Conservation (phyloP, 2,888 invertebrate species). For the Branchipolynoe longqiensis region DNA sequence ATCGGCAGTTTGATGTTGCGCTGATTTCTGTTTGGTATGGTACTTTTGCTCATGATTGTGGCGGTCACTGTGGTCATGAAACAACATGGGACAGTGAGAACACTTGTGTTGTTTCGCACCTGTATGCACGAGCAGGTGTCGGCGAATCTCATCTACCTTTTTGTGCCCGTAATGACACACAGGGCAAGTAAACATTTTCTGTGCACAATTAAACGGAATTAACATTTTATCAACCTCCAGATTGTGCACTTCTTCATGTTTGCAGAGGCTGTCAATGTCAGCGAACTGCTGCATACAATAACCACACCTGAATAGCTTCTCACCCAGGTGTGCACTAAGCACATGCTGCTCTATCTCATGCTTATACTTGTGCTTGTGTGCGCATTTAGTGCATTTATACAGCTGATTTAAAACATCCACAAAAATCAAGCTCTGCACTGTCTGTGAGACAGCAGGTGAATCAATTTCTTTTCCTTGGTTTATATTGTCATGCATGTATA, state of each 20-base stretch:
- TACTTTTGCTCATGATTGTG: conserved; percentile 7
- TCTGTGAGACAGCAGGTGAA: conserved; percentile 16
- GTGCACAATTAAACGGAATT: too few species aligned
- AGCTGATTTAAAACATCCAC: not conserved
- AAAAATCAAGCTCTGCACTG: not conserved
- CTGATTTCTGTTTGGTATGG: not conserved
- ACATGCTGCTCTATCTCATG: conserved; percentile 3
- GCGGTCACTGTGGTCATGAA: conserved; percentile 8
- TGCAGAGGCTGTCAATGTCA: too few species aligned
- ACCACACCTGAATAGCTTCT: too few species aligned
- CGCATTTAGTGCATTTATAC: conserved; percentile 33
- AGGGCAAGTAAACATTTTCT: too few species aligned
- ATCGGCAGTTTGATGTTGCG: not conserved
- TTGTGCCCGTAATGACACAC: not conserved
- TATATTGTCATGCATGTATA: not conserved
- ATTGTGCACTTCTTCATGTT: too few species aligned
- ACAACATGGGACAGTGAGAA: not conserved
- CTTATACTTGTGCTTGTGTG: not conserved
- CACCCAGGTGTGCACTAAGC: too few species aligned
- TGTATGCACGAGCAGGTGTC: conserved; percentile 12
- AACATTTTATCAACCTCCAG: too few species aligned
- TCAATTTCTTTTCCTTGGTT: not conserved
- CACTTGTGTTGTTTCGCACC: conserved; percentile 20
- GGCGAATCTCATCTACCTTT: not conserved
- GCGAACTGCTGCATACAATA: too few species aligned